These are phyloP conservation scores for Eupithecia pulchellata DNA, from an alignment of 2,888 invertebrate genomes.

Conservation along the genomic window DNA sequence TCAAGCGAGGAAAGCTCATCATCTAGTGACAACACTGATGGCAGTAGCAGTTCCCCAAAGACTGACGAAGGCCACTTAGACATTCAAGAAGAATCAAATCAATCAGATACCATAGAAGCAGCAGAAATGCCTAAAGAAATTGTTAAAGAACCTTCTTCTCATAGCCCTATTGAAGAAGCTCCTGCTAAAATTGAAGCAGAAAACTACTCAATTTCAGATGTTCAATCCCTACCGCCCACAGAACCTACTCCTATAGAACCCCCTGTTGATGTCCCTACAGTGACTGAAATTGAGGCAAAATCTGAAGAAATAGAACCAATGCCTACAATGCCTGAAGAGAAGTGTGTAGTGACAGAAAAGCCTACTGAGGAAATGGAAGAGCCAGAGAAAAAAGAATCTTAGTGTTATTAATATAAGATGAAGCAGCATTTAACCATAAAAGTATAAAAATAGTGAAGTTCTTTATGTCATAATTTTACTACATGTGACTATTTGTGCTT, in stretches of 20 bases:
- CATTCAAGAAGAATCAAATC: constrained; percentile 63
- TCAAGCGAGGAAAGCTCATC: constrained; percentile 80
- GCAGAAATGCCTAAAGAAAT: constrained; percentile 47
- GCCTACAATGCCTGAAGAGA: constrained; percentile 36
- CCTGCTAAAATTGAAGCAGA: constrained; percentile 62
- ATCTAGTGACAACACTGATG: constrained; percentile 79
- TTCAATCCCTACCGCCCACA: constrained; percentile 69
- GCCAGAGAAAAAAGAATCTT: constrained; percentile 28
- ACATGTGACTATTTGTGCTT: background rate
- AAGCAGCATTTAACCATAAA: constrained; percentile 24
- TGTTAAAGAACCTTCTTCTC: constrained; percentile 43
- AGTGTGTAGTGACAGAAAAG: constrained; percentile 47
- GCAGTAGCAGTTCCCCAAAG: constrained; percentile 78
- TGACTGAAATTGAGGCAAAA: constrained; percentile 39
- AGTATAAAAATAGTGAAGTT: constrained; percentile 13
- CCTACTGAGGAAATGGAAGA: constrained; percentile 9
- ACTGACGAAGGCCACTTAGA: constrained; percentile 63
- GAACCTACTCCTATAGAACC: background rate
- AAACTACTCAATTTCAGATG: constrained; percentile 77
- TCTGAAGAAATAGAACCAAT: constrained; percentile 31
- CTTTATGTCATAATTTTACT: background rate
- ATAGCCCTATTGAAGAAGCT: constrained; percentile 45
- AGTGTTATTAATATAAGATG: constrained; percentile 11
- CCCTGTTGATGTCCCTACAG: constrained; percentile 20
- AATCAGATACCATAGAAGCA: constrained; percentile 54